Evolutionary conservation across 2,888 invertebrate genomes (phyloP).

Genomic region (Troides aeacus): DNA sequence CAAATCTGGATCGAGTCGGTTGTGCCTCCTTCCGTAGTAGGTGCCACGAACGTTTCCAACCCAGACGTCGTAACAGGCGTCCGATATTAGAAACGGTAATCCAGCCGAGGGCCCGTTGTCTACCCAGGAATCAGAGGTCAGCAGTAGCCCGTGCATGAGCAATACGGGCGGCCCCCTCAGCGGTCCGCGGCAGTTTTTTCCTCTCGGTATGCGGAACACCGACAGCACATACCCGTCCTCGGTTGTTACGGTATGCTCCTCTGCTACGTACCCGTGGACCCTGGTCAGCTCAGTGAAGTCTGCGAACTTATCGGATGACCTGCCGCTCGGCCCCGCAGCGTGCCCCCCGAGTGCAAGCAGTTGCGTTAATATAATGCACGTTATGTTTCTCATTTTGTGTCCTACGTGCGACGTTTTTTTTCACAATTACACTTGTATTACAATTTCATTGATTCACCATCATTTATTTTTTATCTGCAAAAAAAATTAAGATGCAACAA

Average conservation of each 20-base stretch:
- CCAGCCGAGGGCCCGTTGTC: slow-evolving; percentile 54
- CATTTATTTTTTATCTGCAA: no score
- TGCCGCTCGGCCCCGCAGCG: no score
- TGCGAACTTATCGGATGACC: slow-evolving; percentile 28
- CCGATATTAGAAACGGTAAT: slow-evolving; percentile 43
- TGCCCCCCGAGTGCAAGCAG: background rate
- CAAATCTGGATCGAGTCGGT: slow-evolving; percentile 48
- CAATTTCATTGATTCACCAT: no score
- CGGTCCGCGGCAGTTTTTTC: slow-evolving; percentile 41
- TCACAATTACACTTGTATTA: no score
- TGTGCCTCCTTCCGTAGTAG: slow-evolving; percentile 78
- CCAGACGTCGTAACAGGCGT: slow-evolving; percentile 50
- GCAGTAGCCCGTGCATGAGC: slow-evolving; percentile 61
- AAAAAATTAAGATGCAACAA: no score
- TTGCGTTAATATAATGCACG: background rate
- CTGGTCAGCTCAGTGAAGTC: slow-evolving; percentile 51
- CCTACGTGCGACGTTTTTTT: no score
- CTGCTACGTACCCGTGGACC: slow-evolving; percentile 50
- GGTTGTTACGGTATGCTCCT: slow-evolving; percentile 54
- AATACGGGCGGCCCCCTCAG: slow-evolving; percentile 50
- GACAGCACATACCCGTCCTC: slow-evolving; percentile 61
- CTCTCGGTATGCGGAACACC: slow-evolving; percentile 49
- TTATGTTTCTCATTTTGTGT: background rate
- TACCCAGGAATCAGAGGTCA: slow-evolving; percentile 56
- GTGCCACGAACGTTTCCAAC: slow-evolving; percentile 55